A percentile compares a stretch with the other conserved stretches of the same genome.
phyloP scores from a whole-genome alignment of 2,113 vertebrate genomes.

The Cacatua alba region DNA sequence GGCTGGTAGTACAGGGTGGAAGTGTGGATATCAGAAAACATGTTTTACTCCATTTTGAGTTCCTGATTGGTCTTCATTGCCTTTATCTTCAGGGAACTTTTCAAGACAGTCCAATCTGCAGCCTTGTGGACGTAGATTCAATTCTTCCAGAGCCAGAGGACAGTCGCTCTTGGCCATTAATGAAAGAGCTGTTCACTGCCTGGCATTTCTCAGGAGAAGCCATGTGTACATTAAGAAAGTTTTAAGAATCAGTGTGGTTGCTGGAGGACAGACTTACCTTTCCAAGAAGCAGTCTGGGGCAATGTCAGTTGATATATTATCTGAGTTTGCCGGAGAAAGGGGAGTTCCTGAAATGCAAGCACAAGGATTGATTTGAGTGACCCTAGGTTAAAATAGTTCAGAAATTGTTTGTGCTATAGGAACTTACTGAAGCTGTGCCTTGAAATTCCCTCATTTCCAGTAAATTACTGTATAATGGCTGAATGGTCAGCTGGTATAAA shows the following conservation, averaged over 20 bases:
- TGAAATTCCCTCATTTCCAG: background rate
- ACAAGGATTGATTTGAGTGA: background rate
- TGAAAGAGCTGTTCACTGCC: background rate
- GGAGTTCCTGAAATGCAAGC: background rate
- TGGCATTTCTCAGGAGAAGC: background rate
- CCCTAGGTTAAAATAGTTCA: background rate
- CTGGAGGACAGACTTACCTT: background rate
- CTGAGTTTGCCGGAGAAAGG: background rate
- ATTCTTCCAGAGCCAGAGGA: background rate
- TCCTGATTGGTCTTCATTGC: background rate
- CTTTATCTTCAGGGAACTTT: background rate
- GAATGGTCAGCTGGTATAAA: background rate
- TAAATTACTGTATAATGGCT: background rate
- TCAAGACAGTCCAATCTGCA: background rate
- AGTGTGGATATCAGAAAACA: background rate
- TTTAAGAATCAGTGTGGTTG: background rate
- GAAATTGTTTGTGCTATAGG: background rate
- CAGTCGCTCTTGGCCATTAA: background rate
- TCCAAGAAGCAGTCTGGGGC: background rate
- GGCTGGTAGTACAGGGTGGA: background rate
- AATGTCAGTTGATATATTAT: background rate
- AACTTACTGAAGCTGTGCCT: background rate
- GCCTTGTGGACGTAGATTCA: background rate
- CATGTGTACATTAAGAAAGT: background rate
- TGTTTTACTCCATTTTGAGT: background rate